Evolutionary conservation across 2,797 vertebrate genomes (phyloP).

Genomic region (Acrossocheilus wenchowensis): DNA sequence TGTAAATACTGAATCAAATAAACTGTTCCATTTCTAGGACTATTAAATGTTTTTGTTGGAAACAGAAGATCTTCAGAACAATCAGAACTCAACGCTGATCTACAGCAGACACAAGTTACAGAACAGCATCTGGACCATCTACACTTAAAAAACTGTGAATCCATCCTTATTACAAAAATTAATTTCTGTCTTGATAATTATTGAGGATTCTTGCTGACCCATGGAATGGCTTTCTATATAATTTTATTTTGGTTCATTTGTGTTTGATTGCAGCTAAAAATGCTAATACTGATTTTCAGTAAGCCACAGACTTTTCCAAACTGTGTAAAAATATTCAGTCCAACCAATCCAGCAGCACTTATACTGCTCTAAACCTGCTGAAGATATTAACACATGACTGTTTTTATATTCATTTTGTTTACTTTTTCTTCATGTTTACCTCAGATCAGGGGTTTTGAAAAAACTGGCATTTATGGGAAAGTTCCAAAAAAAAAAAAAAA

Average conservation of each 20-base stretch:
- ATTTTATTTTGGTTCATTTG: no score
- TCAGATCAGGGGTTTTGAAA: no score
- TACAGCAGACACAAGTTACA: neutral
- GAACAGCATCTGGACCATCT: neutral
- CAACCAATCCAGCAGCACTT: constrained; percentile 7
- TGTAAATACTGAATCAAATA: neutral
- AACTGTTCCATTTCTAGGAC: neutral
- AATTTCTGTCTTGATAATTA: neutral
- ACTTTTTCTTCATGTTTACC: no score
- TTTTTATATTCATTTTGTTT: no score
- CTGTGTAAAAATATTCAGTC: no score
- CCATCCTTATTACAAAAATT: neutral
- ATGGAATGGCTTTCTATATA: no score
- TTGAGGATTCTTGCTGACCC: neutral
- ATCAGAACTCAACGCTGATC: neutral
- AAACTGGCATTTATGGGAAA: no score
- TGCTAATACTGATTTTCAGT: no score
- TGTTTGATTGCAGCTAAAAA: no score
- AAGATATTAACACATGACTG: neutral
- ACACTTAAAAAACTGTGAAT: neutral
- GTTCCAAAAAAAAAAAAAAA: neutral
- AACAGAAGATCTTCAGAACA: neutral
- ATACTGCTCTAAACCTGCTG: neutral
- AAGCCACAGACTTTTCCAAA: no score
- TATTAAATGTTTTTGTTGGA: neutral